Evolutionary conservation across 2,113 vertebrate genomes (phyloP), one percentile per base, ranked within the genome.

Genomic region (Apteryx mantelli): DNA sequence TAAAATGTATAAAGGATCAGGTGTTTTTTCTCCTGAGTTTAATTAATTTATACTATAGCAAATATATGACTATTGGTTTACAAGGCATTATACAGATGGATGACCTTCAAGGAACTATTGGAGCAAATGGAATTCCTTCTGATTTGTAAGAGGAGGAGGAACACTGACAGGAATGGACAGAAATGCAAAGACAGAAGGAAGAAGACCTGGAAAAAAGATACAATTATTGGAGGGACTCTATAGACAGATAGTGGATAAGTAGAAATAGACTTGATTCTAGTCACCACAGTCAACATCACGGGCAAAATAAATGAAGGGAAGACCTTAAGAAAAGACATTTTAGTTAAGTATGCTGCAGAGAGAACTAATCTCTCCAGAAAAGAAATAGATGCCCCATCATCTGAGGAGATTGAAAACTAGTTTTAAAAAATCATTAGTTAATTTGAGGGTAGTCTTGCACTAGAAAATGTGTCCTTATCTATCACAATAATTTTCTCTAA

Each of bases 371-470:
- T 64, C 46, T 32, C 32, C 38, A 83, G 61, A 84, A 93, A 93
- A 94, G 30, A 91, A 88, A 88, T 4, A 94, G 28, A 77, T 38
- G 32, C 46, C 25, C 42, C 75, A 42, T 69, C 84, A 91, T 82
- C 77, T 89, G 55, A 94, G 65, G n/a, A 73, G 65, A 91, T 42
- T 85, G 61, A 73, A 94, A 95, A 88, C 46, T 91, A 90, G 69
- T 96, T 89, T 70, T 25, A 7, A 78, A 91, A 95, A 93, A 75
- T 42, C 32, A 71, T 90, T 90, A 86, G 28, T 71, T 87, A 85
- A 76, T 93, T 91, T 93, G 78, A 91, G 68, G 94, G 58, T 77
- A 86, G 60, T n/a, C 18, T 15, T 83, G 71, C 68, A 90, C 44
- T 50, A 52, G 53, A 90, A 96, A 81, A 94, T 58, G 53, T 63